These are phyloP conservation scores for Zophobas atratus DNA, from an alignment of 1,140 invertebrate genomes.

Conservation along the genomic window DNA sequence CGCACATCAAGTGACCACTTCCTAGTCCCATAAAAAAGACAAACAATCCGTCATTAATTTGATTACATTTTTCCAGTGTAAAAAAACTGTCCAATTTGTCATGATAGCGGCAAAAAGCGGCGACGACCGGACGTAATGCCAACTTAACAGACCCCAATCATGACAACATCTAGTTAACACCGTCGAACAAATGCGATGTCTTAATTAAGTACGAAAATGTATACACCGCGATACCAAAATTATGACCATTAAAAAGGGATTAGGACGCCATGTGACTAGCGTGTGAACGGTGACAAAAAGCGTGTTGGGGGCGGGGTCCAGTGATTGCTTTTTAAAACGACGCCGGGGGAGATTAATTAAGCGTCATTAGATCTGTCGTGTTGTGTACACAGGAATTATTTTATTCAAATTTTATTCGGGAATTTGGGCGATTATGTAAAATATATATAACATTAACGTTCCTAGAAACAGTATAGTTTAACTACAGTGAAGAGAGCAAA, in stretches of 20 bases:
- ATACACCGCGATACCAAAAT: slow-evolving; percentile 15
- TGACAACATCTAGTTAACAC: slow-evolving; percentile 38
- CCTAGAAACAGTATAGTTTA: too few relatives aligned
- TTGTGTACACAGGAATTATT: neutral
- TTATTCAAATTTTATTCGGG: too few relatives aligned
- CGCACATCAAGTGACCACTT: neutral
- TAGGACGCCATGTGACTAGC: slow-evolving; percentile 34
- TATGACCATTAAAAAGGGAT: slow-evolving; percentile 41
- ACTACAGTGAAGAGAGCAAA: too few relatives aligned
- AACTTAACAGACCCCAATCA: slow-evolving; percentile 9
- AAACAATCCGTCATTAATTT: slow-evolving; percentile 40
- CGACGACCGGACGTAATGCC: slow-evolving; percentile 31
- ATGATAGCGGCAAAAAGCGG: slow-evolving; percentile 20
- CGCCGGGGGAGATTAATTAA: slow-evolving; percentile 31
- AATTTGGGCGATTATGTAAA: too few relatives aligned
- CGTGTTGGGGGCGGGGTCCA: slow-evolving; percentile 9
- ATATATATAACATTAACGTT: too few relatives aligned
- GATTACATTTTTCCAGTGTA: neutral
- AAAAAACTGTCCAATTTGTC: slow-evolving; percentile 31
- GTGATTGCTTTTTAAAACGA: slow-evolving; percentile 37
- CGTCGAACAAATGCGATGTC: slow-evolving; percentile 35
- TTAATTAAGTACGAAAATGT: slow-evolving; percentile 25
- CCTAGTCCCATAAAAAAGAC: slow-evolving; percentile 7
- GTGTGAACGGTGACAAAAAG: slow-evolving; percentile 38
- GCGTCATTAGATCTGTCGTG: slow-evolving; percentile 10